These are phyloP conservation scores for Actinia tenebrosa DNA, from an alignment of 64 coral and sea anemone genomes.

Conservation along the genomic window DNA sequence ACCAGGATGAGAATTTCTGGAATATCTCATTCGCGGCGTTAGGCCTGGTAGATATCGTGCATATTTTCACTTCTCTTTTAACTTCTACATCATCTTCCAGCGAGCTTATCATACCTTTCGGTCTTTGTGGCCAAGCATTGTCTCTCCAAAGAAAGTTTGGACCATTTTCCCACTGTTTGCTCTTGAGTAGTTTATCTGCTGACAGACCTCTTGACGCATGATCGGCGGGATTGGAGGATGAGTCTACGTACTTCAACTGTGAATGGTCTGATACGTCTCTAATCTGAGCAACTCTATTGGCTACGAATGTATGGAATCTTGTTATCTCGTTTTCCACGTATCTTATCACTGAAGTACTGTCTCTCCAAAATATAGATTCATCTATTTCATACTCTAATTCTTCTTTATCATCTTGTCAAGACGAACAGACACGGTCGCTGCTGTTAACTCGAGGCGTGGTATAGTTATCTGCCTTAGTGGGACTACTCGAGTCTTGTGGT, in stretches of 20 bases:
- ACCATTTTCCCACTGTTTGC: too few relatives aligned
- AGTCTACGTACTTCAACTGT: too few relatives aligned
- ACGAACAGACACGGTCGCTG: neutral
- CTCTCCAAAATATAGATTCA: conserved; percentile 2
- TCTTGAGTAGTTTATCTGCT: too few relatives aligned
- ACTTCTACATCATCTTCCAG: conserved; percentile 6
- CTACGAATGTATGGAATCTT: too few relatives aligned
- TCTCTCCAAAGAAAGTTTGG: too few relatives aligned
- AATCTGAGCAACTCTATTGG: too few relatives aligned
- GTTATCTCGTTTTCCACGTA: too few relatives aligned
- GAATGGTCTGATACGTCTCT: too few relatives aligned
- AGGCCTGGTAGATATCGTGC: neutral
- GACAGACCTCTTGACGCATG: conserved; percentile 28
- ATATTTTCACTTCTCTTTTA: neutral
- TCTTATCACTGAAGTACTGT: conserved; percentile 6
- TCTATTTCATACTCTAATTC: neutral
- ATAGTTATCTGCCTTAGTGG: neutral
- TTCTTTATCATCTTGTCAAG: neutral
- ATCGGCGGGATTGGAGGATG: too few relatives aligned
- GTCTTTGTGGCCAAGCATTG: neutral
- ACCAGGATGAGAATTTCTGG: conserved; percentile 11
- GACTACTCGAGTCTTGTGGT: neutral
- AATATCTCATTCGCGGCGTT: neutral
- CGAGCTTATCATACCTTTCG: neutral
- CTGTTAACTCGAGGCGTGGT: neutral